Conservation (phyloP, 2,113 vertebrate species). For the Macquaria australasica region DNA sequence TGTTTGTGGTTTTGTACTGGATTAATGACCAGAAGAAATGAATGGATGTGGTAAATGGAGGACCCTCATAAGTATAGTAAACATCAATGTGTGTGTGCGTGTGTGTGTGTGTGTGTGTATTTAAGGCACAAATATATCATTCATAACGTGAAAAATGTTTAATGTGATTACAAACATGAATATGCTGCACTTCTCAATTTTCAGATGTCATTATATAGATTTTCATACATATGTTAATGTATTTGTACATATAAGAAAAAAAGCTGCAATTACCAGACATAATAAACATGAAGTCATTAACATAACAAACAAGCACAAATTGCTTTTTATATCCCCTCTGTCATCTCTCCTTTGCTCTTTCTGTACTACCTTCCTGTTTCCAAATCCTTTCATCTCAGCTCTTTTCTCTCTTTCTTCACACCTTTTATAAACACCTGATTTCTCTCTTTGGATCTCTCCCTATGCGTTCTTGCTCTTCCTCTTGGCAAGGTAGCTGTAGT, state of each 20-base stretch:
- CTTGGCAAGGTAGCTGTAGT: conserved; percentile 63
- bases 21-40: conserved; percentile 31
- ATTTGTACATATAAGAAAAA: neutral
- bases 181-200: neutral
- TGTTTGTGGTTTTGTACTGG: conserved; percentile 19
- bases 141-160: neutral
- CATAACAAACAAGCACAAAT: conserved; percentile 7
- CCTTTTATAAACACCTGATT: neutral
- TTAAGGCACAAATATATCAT: neutral
- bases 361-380: neutral
- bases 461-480: conserved; percentile 67
- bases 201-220: neutral
- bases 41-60: conserved; percentile 12
- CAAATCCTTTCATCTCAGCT: neutral
- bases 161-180: neutral
- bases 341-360: neutral
- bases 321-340: neutral
- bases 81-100: neutral
- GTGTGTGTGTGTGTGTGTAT: neutral
- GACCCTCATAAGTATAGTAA: neutral
- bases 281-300: neutral
- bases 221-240: neutral
- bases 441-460: neutral
- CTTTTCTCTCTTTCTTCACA: neutral
- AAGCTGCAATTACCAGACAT: conserved; percentile 1